phyloP scores from a whole-genome alignment of 2,113 vertebrate species.

The Limnothrissa miodon region DNA sequence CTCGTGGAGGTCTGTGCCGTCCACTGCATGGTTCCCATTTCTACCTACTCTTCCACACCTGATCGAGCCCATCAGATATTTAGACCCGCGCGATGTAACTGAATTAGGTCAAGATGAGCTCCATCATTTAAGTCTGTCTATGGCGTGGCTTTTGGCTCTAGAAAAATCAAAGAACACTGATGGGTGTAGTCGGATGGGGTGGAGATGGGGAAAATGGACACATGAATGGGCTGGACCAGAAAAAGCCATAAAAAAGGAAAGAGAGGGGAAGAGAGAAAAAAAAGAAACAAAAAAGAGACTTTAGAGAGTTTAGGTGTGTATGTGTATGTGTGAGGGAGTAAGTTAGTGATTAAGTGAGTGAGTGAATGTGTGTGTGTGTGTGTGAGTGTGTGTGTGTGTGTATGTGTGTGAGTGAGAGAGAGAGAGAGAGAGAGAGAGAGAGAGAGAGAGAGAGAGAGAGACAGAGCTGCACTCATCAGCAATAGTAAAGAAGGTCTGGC shows the following conservation, averaged over 20 bases:
- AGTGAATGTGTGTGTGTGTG: no score
- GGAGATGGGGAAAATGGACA: not conserved
- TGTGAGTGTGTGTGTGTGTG: no score
- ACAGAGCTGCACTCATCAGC: conserved; percentile 44
- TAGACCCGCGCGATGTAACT: not conserved
- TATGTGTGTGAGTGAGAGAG: not conserved
- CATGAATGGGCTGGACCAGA: no score
- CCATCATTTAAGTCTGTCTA: not conserved
- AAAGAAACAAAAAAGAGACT: no score
- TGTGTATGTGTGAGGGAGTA: no score
- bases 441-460: conserved; percentile 58
- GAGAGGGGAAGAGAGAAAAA: not conserved
- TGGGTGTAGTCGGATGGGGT: not conserved
- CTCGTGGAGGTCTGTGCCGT: not conserved
- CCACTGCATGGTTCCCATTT: not conserved
- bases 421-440: not conserved
- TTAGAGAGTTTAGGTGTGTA: no score
- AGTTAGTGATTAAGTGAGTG: no score
- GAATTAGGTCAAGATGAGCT: not conserved
- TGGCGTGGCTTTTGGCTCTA: not conserved
- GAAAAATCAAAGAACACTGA: not conserved
- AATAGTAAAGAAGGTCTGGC: not conserved
- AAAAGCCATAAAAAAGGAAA: not conserved
- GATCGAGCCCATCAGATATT: not conserved
- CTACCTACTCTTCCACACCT: not conserved